phyloP scores from a whole-genome alignment of 1,140 invertebrate genomes.

The Caerostris darwini region DNA sequence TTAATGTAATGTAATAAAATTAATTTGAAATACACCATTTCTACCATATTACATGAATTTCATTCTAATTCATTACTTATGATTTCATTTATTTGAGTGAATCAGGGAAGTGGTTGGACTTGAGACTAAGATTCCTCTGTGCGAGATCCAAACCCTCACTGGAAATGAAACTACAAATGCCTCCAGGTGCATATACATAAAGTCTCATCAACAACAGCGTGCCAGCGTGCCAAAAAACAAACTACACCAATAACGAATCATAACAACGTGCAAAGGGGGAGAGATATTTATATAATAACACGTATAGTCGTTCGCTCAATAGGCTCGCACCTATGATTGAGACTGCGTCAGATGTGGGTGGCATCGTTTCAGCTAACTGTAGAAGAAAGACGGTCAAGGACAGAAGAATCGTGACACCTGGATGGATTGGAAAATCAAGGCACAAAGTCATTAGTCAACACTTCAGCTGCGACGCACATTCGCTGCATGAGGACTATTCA shows the following conservation, averaged over 20 bases:
- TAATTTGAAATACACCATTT: no score
- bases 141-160: constrained; percentile 53
- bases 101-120: not conserved
- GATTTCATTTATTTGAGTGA: not conserved
- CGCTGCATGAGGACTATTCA: constrained; percentile 67
- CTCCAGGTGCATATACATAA: constrained; percentile 70
- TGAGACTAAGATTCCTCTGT: not conserved
- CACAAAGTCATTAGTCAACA: constrained; percentile 38
- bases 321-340: constrained; percentile 93
- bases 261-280: constrained; percentile 74
- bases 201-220: constrained; percentile 50
- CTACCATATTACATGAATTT: no score
- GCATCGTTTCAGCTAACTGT: constrained; percentile 97
- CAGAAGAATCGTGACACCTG: constrained; percentile 99
- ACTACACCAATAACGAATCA: constrained; percentile 74
- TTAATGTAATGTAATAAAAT: no score
- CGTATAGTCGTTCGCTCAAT: not conserved
- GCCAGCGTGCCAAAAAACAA: constrained; percentile 74
- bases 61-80: not conserved
- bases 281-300: constrained; percentile 27
- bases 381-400: constrained; percentile 99
- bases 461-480: not conserved
- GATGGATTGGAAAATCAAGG: constrained; percentile 84
- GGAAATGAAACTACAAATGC: constrained; percentile 78
- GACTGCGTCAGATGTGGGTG: constrained; percentile 98